Evolutionary conservation across 2,113 vertebrate genomes (phyloP).

Genomic region (Zosterops japonicus): DNA sequence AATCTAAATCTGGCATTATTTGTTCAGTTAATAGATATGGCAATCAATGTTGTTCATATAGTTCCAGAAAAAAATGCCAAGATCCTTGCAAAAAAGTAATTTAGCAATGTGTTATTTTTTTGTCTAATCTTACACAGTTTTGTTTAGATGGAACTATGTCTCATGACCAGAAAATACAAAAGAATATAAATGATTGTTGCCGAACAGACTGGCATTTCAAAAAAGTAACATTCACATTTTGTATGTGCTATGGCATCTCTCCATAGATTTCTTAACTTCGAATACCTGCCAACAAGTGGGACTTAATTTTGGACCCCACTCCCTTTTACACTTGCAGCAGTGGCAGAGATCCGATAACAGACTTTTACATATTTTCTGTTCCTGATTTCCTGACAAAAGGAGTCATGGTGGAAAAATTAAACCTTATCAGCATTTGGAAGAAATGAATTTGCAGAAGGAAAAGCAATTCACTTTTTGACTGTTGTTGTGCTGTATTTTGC

Average conservation of each 20-base stretch:
- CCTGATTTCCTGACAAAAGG: background rate
- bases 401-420: background rate
- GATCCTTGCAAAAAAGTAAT: background rate
- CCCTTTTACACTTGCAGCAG: background rate
- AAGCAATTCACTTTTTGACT: rapidly evolving
- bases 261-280: background rate
- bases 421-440: background rate
- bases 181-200: background rate
- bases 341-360: background rate
- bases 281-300: background rate
- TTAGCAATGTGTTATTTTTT: background rate
- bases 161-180: background rate
- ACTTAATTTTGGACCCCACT: background rate
- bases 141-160: background rate
- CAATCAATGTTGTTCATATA: background rate
- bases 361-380: background rate
- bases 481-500: background rate
- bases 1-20: background rate
- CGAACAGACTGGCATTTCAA: background rate
- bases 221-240: background rate
- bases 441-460: background rate
- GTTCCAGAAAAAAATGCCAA: background rate
- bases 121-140: background rate
- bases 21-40: background rate
- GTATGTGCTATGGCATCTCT: background rate